Base-by-base conservation (phyloP, 1,140 invertebrate genomes). In the Mercenaria mercenaria region DNA sequence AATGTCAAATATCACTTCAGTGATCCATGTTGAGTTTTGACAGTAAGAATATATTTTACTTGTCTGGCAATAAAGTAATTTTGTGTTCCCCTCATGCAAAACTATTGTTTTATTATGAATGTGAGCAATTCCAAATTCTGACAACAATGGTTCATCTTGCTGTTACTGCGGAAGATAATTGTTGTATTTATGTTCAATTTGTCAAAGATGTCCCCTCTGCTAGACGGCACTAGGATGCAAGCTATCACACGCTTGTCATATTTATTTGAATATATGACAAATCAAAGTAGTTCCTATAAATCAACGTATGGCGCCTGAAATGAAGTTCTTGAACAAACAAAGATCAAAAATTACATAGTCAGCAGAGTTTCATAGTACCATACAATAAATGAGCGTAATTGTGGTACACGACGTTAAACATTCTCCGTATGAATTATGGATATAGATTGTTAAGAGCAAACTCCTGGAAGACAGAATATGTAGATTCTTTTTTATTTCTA, bases 81-180 rank as follows among this genome's bases (percentile, higher is more conserved):
- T 69, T 43, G 8, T 50, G 20, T 69, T 69, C 34, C 59, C 69
- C 81, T 84, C 59, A 84, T 64, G 81, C 43, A 67, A 37, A 84
- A 84, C 41, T 69, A 69, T 84, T 67, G 81, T 69, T 84, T 84
- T 84, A 82, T 84, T 84, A 84, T 84, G 81, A 84, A 84, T 84
- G 81, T 72, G 59, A 37, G 39, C 26, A 39, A 43, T 37, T 61
- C 56, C 43, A 26, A 26, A 32, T 69, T 29, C 39, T 84, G 81
- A 69, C 81, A 84, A 39, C 52, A 43, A 23, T 20, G 34, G 43
- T 69, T 84, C 69, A 84, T 69, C 64, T 50, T 69, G 37, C 34
- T 84, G 81, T 84, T 69, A 84, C 81, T 37, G 43, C 79, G 69
- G 81, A 84, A 69, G 0, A 41, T 67, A 69, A 84, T 84, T 69